phyloP scores from a whole-genome alignment of 1,140 invertebrate species.

The Conopomorpha cramerella region DNA sequence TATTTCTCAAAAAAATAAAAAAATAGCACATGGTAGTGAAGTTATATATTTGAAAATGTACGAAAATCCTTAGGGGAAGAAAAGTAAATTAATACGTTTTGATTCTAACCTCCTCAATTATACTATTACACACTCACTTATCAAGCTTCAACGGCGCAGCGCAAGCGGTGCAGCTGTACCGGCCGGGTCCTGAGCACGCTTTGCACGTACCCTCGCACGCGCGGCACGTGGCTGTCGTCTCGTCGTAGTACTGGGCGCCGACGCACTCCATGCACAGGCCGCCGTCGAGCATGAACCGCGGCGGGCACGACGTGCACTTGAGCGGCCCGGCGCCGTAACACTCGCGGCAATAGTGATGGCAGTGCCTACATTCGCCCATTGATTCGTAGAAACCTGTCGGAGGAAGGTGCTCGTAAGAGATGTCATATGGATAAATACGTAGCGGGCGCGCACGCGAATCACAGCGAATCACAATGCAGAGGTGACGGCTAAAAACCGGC shows the following conservation, averaged over 20 bases:
- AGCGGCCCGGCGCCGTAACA: conserved; percentile 77
- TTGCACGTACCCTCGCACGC: conserved; percentile 71
- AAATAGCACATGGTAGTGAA: too few relatives aligned
- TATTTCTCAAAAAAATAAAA: too few relatives aligned
- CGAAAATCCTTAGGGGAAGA: too few relatives aligned
- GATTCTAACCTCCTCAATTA: too few relatives aligned
- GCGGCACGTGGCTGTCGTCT: conserved; percentile 68
- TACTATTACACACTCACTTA: conserved; percentile 43
- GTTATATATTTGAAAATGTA: too few relatives aligned
- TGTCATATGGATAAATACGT: not conserved
- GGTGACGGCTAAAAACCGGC: too few relatives aligned
- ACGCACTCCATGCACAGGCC: conserved; percentile 76
- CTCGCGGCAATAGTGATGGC: conserved; percentile 81
- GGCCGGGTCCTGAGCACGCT: conserved; percentile 71
- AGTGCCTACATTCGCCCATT: conserved; percentile 79
- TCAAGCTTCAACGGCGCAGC: conserved; percentile 68
- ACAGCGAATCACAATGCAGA: not conserved
- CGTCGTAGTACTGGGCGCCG: conserved; percentile 73
- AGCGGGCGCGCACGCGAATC: too few relatives aligned
- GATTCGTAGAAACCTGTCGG: conserved; percentile 73
- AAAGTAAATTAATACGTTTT: too few relatives aligned
- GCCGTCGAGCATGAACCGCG: conserved; percentile 73
- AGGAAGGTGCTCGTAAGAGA: conserved; percentile 1
- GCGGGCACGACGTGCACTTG: conserved; percentile 73
- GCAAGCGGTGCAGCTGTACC: conserved; percentile 71